Percentiles rank a stretch among this genome's conserved stretches.
These are phyloP conservation scores for Huso huso DNA, from an alignment of 2,797 vertebrate genomes.

Conservation along the genomic window DNA sequence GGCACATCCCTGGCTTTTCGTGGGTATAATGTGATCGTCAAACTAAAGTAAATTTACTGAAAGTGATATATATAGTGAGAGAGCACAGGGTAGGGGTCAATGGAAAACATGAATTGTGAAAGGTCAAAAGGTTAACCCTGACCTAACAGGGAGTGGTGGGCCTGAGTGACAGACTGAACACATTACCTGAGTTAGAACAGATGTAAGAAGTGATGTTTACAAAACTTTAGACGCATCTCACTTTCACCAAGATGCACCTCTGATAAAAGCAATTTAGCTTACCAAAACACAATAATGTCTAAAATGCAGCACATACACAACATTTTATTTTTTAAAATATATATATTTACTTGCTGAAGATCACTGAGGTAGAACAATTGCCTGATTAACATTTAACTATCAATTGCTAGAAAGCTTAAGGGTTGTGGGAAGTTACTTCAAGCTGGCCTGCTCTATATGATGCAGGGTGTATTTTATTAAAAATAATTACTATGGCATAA, in stretches of 20 bases:
- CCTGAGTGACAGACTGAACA: background rate
- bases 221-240: background rate
- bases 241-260: background rate
- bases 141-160: background rate
- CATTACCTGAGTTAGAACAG: conserved; percentile 4
- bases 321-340: too few relatives aligned
- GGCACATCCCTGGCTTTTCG: too few relatives aligned
- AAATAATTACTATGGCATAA: too few relatives aligned
- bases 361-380: too few relatives aligned
- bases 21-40: background rate
- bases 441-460: too few relatives aligned
- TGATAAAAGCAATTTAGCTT: background rate
- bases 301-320: too few relatives aligned
- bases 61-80: background rate
- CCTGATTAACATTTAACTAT: too few relatives aligned
- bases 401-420: too few relatives aligned
- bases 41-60: background rate
- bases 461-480: too few relatives aligned
- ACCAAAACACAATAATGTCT: background rate
- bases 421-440: too few relatives aligned
- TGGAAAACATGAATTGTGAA: conserved; percentile 5
- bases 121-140: conserved; percentile 5
- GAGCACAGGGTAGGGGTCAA: background rate
- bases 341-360: too few relatives aligned
- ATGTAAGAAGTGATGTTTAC: conserved; percentile 5